phyloP scores from a whole-genome alignment of 2,797 vertebrate genomes.

The Euphonia xanthogaster region DNA sequence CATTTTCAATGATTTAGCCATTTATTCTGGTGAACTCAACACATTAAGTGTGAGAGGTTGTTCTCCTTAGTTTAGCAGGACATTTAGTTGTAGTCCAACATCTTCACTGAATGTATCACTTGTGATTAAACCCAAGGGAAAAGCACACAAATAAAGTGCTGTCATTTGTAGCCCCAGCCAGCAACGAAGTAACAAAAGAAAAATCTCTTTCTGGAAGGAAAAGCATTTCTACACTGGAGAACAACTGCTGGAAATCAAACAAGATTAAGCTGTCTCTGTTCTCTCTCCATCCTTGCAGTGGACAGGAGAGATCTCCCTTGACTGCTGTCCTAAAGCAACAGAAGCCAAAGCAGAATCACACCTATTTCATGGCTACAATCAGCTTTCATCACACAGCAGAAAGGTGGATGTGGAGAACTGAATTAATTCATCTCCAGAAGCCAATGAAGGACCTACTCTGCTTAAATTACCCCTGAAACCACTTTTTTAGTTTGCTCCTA shows the following conservation, averaged over 20 bases:
- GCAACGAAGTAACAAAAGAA: not conserved
- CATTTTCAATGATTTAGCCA: not conserved
- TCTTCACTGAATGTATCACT: not conserved
- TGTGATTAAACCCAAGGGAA: not conserved
- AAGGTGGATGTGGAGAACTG: not conserved
- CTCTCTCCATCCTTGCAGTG: not conserved
- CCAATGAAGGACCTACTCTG: not conserved
- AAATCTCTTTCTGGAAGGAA: not conserved
- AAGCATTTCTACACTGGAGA: not conserved
- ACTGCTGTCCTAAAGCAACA: not conserved
- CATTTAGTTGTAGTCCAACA: not conserved
- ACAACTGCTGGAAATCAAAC: not conserved
- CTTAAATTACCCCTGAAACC: not conserved
- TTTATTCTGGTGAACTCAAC: not conserved
- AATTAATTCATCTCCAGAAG: not conserved
- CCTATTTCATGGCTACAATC: not conserved
- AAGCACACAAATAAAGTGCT: not conserved
- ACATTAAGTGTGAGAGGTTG: not conserved
- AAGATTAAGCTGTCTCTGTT: not conserved
- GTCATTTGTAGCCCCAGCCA: not conserved
- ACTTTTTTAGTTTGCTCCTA: not conserved
- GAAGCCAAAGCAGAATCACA: not conserved
- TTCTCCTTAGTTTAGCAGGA: not conserved
- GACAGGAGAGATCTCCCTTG: not conserved
- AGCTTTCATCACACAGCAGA: not conserved